Percentiles rank a stretch among this genome's conserved stretches.
Evolutionary conservation across 2,888 invertebrate genomes (phyloP).

Genomic region (Aethes cnicana): DNA sequence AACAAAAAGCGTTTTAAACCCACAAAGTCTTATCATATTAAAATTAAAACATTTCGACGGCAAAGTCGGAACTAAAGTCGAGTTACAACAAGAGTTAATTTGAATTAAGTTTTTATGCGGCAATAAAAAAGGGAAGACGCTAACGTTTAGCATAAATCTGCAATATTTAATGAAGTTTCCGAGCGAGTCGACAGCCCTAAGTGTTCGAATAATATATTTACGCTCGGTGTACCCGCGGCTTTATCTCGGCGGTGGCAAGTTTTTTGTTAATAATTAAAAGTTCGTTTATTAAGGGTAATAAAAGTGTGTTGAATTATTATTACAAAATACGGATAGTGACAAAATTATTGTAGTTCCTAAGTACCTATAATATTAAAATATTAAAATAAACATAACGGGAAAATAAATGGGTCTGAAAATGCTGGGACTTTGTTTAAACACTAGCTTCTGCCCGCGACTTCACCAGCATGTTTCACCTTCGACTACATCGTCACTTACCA

Average conservation of each 20-base stretch:
- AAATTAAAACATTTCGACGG: conserved; percentile 26
- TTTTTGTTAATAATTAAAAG: conserved; percentile 28
- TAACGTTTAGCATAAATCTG: conserved; percentile 43
- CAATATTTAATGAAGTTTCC: conserved; percentile 44
- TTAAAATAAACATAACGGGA: no score
- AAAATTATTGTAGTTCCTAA: no score
- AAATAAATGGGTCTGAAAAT: no score
- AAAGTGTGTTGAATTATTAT: background rate
- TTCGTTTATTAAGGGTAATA: conserved; percentile 6
- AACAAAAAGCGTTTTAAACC: conserved; percentile 9
- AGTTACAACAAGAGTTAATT: conserved; percentile 69
- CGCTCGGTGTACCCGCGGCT: conserved; percentile 22
- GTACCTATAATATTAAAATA: no score
- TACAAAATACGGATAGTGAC: no score
- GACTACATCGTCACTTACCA: no score
- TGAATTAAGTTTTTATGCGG: conserved; percentile 64
- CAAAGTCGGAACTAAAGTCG: conserved; percentile 36
- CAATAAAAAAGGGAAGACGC: conserved; percentile 49
- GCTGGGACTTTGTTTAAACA: no score
- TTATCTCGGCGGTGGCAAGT: conserved; percentile 17
- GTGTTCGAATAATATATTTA: conserved; percentile 56
- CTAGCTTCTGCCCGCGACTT: no score
- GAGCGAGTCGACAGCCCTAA: conserved; percentile 47
- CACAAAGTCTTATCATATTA: conserved; percentile 24
- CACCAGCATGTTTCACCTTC: no score